A percentile compares a stretch with the other conserved stretches of the same genome.
Conservation (phyloP, 1,140 invertebrate species). For the Drosophila rhopaloa region DNA sequence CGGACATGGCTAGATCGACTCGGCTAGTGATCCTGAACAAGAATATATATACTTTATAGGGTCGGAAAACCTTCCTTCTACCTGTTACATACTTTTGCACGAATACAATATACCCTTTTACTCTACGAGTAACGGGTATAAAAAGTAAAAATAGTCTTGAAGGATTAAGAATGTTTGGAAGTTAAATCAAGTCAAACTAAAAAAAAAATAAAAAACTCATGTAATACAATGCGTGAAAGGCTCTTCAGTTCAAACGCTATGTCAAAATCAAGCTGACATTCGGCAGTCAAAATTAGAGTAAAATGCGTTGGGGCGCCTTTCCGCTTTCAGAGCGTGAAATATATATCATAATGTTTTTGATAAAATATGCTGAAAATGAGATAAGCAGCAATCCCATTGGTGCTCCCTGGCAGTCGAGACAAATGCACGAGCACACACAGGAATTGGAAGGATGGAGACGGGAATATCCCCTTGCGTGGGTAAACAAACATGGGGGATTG, state of each 20-base stretch:
- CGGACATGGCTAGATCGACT: no score
- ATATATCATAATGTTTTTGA: slow-evolving; percentile 64
- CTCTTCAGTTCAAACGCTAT: slow-evolving; percentile 14
- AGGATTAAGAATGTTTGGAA: no score
- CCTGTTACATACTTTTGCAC: no score
- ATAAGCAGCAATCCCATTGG: slow-evolving; percentile 79
- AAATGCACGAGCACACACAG: slow-evolving; percentile 46
- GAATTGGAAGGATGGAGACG: slow-evolving; percentile 12
- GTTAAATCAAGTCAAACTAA: no score
- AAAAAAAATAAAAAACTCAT: no score
- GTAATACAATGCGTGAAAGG: no score
- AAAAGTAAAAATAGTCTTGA: no score
- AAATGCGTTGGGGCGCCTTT: slow-evolving; percentile 54
- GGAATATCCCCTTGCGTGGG: slow-evolving; percentile 32
- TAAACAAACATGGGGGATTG: slow-evolving; percentile 55
- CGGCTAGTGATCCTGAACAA: no score
- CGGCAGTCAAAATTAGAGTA: slow-evolving; percentile 47
- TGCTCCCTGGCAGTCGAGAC: slow-evolving; percentile 48
- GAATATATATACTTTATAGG: no score
- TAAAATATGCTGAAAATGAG: slow-evolving; percentile 81
- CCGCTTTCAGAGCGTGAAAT: slow-evolving; percentile 48
- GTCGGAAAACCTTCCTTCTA: no score
- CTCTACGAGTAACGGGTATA: no score
- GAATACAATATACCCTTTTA: no score
- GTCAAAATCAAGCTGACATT: slow-evolving; percentile 60